These are phyloP conservation scores for Conus canariensis DNA, from an alignment of 2,888 invertebrate genomes.

Conservation along the genomic window DNA sequence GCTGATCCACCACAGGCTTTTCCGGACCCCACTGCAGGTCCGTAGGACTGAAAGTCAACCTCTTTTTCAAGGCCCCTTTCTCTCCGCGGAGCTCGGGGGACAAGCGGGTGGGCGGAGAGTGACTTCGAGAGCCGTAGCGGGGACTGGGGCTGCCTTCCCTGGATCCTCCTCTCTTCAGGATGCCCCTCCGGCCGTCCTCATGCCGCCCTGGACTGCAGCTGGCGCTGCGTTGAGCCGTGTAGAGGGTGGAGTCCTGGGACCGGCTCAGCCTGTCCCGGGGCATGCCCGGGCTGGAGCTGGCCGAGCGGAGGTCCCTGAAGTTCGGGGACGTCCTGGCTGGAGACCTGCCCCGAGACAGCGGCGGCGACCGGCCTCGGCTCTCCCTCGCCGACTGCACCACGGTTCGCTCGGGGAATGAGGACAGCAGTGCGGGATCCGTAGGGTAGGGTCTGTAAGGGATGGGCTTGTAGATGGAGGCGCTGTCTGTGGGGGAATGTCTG, in stretches of 20 bases:
- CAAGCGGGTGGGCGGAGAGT: conserved; percentile 49
- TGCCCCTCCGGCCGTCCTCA: conserved; percentile 42
- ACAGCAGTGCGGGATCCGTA: no score
- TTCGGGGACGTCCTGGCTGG: conserved; percentile 5
- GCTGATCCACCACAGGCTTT: conserved; percentile 2
- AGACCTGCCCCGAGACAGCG: conserved; percentile 19
- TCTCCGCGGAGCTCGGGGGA: conserved; percentile 34
- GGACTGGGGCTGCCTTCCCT: conserved; percentile 49
- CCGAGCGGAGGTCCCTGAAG: neutral
- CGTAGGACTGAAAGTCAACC: conserved; percentile 32
- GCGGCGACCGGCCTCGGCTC: neutral
- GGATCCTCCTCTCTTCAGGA: conserved; percentile 39
- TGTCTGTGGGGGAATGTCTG: conserved; percentile 11
- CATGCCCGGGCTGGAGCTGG: conserved; percentile 26
- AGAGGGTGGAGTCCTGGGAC: conserved; percentile 20
- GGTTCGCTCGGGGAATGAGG: neutral
- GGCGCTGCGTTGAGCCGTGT: conserved; percentile 11
- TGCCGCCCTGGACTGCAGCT: conserved; percentile 33
- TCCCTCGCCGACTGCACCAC: neutral
- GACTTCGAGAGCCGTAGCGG: conserved; percentile 27
- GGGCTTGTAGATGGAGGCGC: conserved; percentile 27
- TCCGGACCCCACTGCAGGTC: conserved; percentile 43
- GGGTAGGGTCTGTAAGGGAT: conserved; percentile 38
- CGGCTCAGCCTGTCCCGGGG: conserved; percentile 30
- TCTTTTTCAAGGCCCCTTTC: conserved; percentile 12